Evolutionary conservation across 1,140 invertebrate genomes (phyloP), one percentile per base, ranked within the genome.

Genomic region (Helicoverpa zea): DNA sequence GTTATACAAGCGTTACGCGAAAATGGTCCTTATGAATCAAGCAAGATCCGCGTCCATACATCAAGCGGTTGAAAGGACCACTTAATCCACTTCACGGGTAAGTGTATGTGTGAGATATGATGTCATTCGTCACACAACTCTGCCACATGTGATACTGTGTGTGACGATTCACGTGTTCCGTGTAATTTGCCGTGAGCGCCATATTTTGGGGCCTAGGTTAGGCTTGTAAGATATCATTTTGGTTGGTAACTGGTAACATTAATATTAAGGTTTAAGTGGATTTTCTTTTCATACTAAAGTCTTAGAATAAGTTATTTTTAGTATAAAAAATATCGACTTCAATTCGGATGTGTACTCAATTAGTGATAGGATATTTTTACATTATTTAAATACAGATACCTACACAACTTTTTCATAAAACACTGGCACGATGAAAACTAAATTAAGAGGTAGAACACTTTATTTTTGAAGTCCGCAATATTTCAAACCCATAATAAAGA

Each of bases 71-170:
- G 74, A 86, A 88, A 87, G 83, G 87, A 72, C 84, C 86, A 86
- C 89, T 90, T 91, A 91, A 91, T 91, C 90, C 89, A 85, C 89
- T 84, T 84, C 84, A 83, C 81, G 80, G 82, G 81, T 88, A 88
- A 90, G 87, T 89, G 89, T 85, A 88, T 86, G 85, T 89, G 84
- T 86, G 89, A 91, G 86, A 90, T 87, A 91, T 90, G 89, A 90
- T 86, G 87, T 90, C 87, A 90, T 91, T 86, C 86, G 90, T 92
- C 91, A 92, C 80, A 92, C 78, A 83, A 74, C 83, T 86, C 84
- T 88, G 90, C 87, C 88, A 87, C 84, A 81, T 83, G 84, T 85
- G 88, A 90, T 90, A 89, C 81, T 81, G 81, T 16, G 72, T 74
- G 75, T 81, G 86, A 87, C 81, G 86, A 87, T 83, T 87, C 82